A percentile compares a stretch with the other conserved stretches of the same genome.
Evolutionary conservation across 2,113 vertebrate species (phyloP).

Genomic region (Rousettus leschenaultii): DNA sequence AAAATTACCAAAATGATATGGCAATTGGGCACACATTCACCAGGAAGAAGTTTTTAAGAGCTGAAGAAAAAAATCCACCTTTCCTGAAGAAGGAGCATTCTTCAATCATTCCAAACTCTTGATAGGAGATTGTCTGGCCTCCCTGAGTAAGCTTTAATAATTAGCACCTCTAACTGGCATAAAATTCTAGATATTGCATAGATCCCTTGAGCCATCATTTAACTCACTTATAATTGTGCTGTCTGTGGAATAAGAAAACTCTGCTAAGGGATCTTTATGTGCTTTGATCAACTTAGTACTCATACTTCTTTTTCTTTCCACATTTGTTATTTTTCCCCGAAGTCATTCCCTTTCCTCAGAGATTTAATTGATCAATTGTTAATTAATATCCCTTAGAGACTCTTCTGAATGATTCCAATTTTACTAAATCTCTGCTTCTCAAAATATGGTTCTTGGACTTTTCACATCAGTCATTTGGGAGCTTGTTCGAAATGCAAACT

Average conservation of each 20-base stretch:
- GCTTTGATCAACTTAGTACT: background rate
- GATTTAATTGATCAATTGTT: background rate
- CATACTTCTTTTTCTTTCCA: background rate
- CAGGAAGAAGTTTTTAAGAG: background rate
- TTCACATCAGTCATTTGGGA: background rate
- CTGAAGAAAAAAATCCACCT: background rate
- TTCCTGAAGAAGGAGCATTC: background rate
- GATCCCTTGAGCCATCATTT: background rate
- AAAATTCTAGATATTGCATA: background rate
- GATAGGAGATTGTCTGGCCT: background rate
- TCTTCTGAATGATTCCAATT: background rate
- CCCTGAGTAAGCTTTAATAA: background rate
- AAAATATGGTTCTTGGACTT: background rate
- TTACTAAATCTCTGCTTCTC: background rate
- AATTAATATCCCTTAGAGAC: background rate
- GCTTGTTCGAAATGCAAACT: background rate
- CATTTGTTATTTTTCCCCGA: background rate
- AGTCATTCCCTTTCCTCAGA: background rate
- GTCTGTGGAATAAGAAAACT: background rate
- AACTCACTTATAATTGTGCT: background rate
- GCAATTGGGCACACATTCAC: background rate
- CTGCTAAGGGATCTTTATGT: background rate
- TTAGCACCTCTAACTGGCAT: background rate
- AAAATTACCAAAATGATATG: background rate
- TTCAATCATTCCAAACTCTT: background rate